Evolutionary conservation across 2,797 vertebrate species (phyloP).

Genomic region (Prionace glauca): DNA sequence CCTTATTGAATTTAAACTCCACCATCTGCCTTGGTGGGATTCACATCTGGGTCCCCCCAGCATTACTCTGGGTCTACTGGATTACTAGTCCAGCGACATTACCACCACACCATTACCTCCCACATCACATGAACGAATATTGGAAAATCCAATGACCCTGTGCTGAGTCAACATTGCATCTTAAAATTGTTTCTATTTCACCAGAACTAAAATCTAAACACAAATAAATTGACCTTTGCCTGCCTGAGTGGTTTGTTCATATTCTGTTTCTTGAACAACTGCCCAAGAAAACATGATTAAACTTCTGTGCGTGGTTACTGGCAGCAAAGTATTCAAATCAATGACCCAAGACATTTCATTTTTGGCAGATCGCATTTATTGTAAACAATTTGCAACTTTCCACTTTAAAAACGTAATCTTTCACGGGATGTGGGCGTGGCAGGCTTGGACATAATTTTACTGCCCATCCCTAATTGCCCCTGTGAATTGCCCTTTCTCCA

Average conservation of each 20-base stretch:
- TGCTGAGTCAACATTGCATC: background rate
- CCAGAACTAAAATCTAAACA: background rate
- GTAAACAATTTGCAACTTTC: background rate
- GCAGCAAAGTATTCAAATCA: background rate
- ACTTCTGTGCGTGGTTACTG: background rate
- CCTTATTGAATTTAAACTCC: too few relatives aligned
- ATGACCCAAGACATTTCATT: background rate
- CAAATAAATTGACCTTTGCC: background rate
- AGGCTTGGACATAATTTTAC: too few relatives aligned
- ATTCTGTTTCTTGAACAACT: background rate
- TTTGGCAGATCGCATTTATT: background rate
- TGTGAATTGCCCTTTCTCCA: background rate
- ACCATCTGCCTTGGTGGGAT: too few relatives aligned
- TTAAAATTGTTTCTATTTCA: background rate
- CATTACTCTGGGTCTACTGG: too few relatives aligned
- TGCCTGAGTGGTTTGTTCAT: background rate
- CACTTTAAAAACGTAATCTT: background rate
- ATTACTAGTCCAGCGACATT: too few relatives aligned
- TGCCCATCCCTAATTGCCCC: too few relatives aligned
- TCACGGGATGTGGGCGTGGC: too few relatives aligned
- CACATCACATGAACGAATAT: too few relatives aligned
- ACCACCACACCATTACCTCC: too few relatives aligned
- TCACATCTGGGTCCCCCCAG: too few relatives aligned
- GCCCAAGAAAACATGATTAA: background rate
- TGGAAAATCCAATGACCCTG: background rate